A percentile compares a stretch with the other conserved stretches of the same genome.
phyloP scores from a whole-genome alignment of 2,888 invertebrate genomes.

The Pocota personata region DNA sequence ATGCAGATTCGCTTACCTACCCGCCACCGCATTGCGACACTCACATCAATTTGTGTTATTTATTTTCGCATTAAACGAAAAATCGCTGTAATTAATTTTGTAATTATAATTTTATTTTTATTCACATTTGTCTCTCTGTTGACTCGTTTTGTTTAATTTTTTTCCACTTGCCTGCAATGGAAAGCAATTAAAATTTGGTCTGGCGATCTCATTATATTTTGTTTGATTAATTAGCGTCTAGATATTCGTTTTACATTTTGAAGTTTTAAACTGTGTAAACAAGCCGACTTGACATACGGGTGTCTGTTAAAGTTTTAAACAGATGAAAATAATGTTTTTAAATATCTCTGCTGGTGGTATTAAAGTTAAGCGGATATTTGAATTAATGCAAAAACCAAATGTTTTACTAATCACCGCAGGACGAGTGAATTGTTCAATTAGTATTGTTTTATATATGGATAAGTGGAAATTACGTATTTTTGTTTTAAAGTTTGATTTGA shows the following conservation, averaged over 20 bases:
- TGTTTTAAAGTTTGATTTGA: background rate
- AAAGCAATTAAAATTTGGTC: constrained; percentile 58
- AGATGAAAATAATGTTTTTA: constrained; percentile 32
- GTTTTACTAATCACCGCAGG: background rate
- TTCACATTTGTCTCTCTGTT: background rate
- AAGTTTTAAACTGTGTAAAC: constrained; percentile 8
- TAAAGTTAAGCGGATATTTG: background rate
- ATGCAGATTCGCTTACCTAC: background rate
- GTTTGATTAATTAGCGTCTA: constrained; percentile 61
- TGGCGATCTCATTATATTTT: constrained; percentile 52
- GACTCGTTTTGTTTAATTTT: background rate
- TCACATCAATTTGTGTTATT: constrained; percentile 27
- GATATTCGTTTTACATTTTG: constrained; percentile 36
- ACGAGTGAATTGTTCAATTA: background rate
- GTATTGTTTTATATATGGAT: background rate
- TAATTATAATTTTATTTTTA: constrained; percentile 40
- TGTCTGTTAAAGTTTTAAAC: background rate
- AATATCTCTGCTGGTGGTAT: background rate
- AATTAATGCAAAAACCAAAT: background rate
- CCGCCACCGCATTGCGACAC: background rate
- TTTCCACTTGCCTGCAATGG: constrained; percentile 5
- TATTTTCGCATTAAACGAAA: constrained; percentile 36
- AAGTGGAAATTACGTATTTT: background rate
- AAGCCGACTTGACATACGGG: background rate
- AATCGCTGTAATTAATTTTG: constrained; percentile 59